Evolutionary conservation across 2,113 vertebrate genomes (phyloP).

Genomic region (Brevimyrus niger): DNA sequence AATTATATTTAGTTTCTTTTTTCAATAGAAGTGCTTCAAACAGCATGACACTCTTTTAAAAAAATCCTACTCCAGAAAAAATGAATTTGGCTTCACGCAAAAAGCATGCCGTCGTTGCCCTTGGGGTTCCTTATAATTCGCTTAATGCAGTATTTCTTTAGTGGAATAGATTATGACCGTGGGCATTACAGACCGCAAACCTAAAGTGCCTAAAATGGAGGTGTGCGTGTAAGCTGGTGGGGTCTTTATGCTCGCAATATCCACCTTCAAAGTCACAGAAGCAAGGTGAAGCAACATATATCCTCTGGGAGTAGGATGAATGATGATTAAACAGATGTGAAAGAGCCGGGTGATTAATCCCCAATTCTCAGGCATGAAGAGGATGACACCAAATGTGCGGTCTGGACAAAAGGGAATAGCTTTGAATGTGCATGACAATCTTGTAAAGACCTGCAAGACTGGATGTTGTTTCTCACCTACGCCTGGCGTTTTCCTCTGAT

Average conservation of each 20-base stretch:
- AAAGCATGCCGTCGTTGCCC: neutral
- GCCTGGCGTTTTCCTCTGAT: neutral
- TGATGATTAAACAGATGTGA: conserved; percentile 8
- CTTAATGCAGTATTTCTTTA: neutral
- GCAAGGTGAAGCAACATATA: conserved; percentile 3
- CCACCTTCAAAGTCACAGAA: conserved; percentile 2
- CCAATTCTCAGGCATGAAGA: neutral
- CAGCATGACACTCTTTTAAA: neutral
- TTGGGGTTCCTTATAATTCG: neutral
- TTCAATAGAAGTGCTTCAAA: neutral
- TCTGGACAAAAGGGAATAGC: neutral
- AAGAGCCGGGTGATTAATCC: conserved; percentile 3
- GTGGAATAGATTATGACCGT: neutral
- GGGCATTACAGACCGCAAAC: neutral
- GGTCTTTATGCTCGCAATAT: neutral
- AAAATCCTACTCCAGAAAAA: neutral
- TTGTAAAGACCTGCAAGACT: conserved; percentile 5
- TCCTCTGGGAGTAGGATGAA: neutral
- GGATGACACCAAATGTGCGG: neutral
- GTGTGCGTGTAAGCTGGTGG: neutral
- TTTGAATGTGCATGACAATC: neutral
- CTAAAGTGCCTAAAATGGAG: neutral
- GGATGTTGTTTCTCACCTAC: neutral
- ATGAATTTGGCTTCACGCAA: neutral
- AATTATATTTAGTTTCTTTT: neutral